phyloP scores from a whole-genome alignment of 2,888 invertebrate genomes.

The Caenorhabditis imperialis region DNA sequence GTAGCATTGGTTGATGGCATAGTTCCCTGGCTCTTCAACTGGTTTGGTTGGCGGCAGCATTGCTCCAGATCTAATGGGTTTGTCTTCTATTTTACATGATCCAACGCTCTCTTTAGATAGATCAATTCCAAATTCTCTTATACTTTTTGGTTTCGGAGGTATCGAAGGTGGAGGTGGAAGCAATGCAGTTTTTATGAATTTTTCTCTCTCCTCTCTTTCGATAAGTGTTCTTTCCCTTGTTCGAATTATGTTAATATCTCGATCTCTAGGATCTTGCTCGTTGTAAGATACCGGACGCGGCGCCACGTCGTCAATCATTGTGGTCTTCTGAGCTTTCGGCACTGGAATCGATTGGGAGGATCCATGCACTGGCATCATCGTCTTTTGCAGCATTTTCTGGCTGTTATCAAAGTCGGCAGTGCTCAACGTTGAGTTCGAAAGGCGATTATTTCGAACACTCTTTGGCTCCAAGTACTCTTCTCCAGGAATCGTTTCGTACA shows the following conservation, averaged over 20 bases:
- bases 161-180: constrained; percentile 37
- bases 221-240: constrained; percentile 36
- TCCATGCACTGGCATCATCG: constrained; percentile 31
- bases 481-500: constrained; percentile 63
- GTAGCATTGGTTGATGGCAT: constrained; percentile 23
- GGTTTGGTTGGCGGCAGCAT: constrained; percentile 23
- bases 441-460: constrained; percentile 41
- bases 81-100: constrained; percentile 33
- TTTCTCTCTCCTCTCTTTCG: constrained; percentile 42
- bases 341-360: constrained; percentile 50
- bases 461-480: constrained; percentile 66
- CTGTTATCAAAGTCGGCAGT: constrained; percentile 37
- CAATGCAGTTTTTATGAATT: constrained; percentile 32
- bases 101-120: constrained; percentile 50
- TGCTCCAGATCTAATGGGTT: not conserved
- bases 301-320: constrained; percentile 44
- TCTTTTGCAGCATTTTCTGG: constrained; percentile 38
- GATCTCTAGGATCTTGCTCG: constrained; percentile 8
- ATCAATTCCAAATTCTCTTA: constrained; percentile 61
- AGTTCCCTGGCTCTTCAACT: constrained; percentile 7
- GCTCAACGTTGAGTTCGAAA: constrained; percentile 47
- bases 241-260: constrained; percentile 23
- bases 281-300: constrained; percentile 33
- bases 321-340: constrained; percentile 16
- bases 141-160: constrained; percentile 45